Percentiles rank a stretch among this genome's conserved stretches.
These are phyloP conservation scores for Ataeniobius toweri DNA, from an alignment of 2,797 vertebrate genomes.

Conservation along the genomic window DNA sequence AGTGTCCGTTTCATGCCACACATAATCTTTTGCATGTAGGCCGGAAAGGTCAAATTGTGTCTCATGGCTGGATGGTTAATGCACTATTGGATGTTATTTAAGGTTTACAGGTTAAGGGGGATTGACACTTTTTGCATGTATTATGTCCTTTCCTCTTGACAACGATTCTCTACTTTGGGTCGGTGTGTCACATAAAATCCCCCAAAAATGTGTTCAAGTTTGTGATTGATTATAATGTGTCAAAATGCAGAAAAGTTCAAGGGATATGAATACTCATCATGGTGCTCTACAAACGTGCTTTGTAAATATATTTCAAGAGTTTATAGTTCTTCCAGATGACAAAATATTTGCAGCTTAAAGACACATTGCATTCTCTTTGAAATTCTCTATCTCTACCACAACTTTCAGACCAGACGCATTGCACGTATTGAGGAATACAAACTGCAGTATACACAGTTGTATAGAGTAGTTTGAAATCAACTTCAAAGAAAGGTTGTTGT, in stretches of 20 bases:
- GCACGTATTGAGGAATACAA: slow-evolving; percentile 32
- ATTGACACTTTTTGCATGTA: background rate
- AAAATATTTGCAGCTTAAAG: slow-evolving; percentile 35
- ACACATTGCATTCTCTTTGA: slow-evolving; percentile 34
- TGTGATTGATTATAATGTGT: background rate
- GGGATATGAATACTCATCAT: too few relatives aligned
- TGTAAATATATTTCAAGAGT: slow-evolving; percentile 54
- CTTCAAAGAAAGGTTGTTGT: slow-evolving; percentile 30
- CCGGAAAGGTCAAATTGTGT: too few relatives aligned
- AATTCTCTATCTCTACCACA: slow-evolving; percentile 38
- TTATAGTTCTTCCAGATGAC: slow-evolving; percentile 43
- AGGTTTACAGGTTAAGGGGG: too few relatives aligned
- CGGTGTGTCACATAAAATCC: too few relatives aligned
- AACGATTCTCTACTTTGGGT: too few relatives aligned
- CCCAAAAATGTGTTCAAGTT: background rate
- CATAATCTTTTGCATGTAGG: too few relatives aligned
- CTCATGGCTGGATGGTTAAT: too few relatives aligned
- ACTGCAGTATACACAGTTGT: slow-evolving; percentile 7
- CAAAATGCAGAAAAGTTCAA: too few relatives aligned
- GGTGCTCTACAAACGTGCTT: slow-evolving; percentile 29
- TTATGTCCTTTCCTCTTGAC: background rate
- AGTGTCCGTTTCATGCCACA: too few relatives aligned
- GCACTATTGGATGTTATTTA: too few relatives aligned
- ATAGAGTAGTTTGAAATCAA: slow-evolving; percentile 43
- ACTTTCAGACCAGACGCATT: slow-evolving; percentile 41